Base-by-base conservation (phyloP, 2,888 invertebrate species). In the Lasioglossum lativentre region DNA sequence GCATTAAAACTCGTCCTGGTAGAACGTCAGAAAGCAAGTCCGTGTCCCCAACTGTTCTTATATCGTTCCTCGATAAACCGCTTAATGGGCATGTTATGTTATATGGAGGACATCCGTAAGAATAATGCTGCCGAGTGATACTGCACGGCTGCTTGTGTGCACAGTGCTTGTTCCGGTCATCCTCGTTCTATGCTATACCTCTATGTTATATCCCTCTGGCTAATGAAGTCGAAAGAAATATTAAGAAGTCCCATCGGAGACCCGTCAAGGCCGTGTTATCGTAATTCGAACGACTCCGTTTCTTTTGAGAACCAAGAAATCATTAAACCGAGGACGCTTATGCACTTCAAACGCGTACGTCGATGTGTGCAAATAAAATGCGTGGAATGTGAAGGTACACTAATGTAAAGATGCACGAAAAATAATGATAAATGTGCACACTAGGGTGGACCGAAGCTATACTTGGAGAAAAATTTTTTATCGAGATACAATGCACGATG, bases 1-100 rank as follows among this genome's bases (percentile, higher is more conserved):
- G 68, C 79, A 72, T 63, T 82, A 63, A 81, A 80, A 79, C 76
- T 56, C 38, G 75, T 63, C 52, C 63, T 19, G 27, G 56, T 72
- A 8, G 59, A 72, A 70, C 34, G 78, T 63, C 82, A 72, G 77
- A 75, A 77, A 80, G 71, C 59, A 72, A 79, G 78, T 47, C 56
- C 56, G 42, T 76, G 79, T 74, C 52, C 52, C 59, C 5, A 70
- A 52, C 30, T 63, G 74, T 78, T 78, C 73, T 75, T 80, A 4
- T 27, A 27, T 63, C 27, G 75, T 88, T 34, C 47, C 68, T 23
- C 63, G 78, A 88, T 88, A 88, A 86, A 83, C 77, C 75, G 70
- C 78, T 82, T 88, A 85, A 86, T 88, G 83, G 81, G 82, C 68
- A 77, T 86, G 81, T 85, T 81, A 78, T 78, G 71, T 16, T 63